Percentiles rank a stretch among this genome's conserved stretches.
Conservation (phyloP, 2,113 vertebrate species). For the Plotosus lineatus region DNA sequence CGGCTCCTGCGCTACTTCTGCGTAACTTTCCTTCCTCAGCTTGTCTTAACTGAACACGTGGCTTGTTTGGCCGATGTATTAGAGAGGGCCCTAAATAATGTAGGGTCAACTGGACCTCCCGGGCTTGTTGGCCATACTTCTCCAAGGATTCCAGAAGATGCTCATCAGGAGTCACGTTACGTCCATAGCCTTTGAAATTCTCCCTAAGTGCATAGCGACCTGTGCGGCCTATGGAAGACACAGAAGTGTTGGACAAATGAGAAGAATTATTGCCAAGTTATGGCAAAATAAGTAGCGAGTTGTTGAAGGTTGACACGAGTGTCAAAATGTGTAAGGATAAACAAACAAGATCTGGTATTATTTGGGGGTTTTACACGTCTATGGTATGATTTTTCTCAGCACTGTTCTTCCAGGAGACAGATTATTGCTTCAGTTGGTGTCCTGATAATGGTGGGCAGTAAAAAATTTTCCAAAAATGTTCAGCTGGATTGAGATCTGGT, state of each 20-base stretch:
- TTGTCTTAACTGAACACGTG: constrained; percentile 61
- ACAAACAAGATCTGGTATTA: neutral
- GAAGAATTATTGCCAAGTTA: neutral
- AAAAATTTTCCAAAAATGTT: neutral
- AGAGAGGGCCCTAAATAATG: constrained; percentile 61
- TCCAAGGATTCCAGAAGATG: constrained; percentile 67
- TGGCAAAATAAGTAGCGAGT: neutral
- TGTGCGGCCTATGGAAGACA: constrained; percentile 64
- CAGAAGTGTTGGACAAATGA: neutral
- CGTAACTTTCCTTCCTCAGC: constrained; percentile 54
- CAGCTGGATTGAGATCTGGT: neutral
- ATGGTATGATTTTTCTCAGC: neutral
- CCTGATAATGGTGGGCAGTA: neutral
- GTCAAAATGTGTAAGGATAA: neutral
- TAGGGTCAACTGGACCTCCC: constrained; percentile 73
- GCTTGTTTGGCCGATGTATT: constrained; percentile 56
- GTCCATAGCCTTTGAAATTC: constrained; percentile 75
- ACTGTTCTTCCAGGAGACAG: neutral
- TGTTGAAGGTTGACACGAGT: neutral
- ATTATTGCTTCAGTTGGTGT: neutral
- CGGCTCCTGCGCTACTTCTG: constrained; percentile 51
- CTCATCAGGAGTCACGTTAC: constrained; percentile 70
- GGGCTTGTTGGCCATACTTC: constrained; percentile 73
- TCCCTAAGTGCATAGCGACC: constrained; percentile 75
- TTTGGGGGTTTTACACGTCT: neutral